phyloP scores from a whole-genome alignment of 2,797 vertebrate genomes.

The Myripristis jacobus region DNA sequence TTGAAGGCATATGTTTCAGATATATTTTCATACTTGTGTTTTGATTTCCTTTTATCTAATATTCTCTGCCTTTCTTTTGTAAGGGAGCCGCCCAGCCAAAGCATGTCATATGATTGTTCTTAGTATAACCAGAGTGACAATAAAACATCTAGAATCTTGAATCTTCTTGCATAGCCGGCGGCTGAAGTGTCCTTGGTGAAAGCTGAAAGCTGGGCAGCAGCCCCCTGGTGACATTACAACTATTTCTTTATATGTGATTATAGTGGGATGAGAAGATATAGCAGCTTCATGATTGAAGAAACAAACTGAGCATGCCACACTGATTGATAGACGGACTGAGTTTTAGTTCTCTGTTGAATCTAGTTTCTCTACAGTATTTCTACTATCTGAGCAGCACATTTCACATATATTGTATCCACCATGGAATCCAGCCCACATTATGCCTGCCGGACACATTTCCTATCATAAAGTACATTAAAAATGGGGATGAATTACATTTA shows the following conservation, averaged over 20 bases:
- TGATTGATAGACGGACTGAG: not conserved
- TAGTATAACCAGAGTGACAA: too few relatives aligned
- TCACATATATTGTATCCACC: not conserved
- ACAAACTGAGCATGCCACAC: not conserved
- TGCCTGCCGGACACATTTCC: conserved; percentile 34
- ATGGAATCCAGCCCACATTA: not conserved
- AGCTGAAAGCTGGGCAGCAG: too few relatives aligned
- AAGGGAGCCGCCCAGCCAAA: too few relatives aligned
- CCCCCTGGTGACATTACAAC: too few relatives aligned
- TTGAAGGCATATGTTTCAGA: too few relatives aligned
- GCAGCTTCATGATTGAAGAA: not conserved
- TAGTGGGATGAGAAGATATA: not conserved
- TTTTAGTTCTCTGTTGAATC: conserved; percentile 27
- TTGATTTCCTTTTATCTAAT: too few relatives aligned
- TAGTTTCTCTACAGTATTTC: conserved; percentile 50
- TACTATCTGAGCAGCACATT: conserved; percentile 36
- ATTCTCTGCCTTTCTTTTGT: too few relatives aligned
- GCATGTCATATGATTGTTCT: too few relatives aligned
- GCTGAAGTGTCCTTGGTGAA: too few relatives aligned
- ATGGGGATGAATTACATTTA: conserved; percentile 28
- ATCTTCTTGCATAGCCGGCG: too few relatives aligned
- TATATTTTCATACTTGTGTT: too few relatives aligned
- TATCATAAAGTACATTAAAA: conserved; percentile 10
- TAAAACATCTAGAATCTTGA: too few relatives aligned
- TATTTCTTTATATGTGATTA: not conserved